Evolutionary conservation across 2,797 vertebrate genomes (phyloP).

Genomic region (Pseudomugil tenellus): DNA sequence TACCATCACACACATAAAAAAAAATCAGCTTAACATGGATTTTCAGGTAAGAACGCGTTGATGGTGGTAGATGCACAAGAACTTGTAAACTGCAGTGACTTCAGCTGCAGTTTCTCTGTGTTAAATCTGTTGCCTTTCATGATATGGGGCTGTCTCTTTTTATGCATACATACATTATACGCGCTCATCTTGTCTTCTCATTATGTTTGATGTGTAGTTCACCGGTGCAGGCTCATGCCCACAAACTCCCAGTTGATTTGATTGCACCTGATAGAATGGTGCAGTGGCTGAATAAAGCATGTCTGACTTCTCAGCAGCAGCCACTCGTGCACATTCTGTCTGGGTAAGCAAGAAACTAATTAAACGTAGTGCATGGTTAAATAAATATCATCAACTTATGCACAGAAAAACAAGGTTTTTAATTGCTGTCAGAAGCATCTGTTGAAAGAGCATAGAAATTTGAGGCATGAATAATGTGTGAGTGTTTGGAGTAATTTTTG

Average conservation of each 20-base stretch:
- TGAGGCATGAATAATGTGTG: conserved; percentile 34
- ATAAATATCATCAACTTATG: conserved; percentile 15
- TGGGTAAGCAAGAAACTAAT: conserved; percentile 32
- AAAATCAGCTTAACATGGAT: conserved; percentile 83
- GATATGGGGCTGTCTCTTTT: conserved; percentile 1
- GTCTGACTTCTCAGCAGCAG: conserved; percentile 36
- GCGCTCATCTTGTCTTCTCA: conserved; percentile 14
- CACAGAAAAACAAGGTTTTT: conserved; percentile 3
- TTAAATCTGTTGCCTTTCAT: conserved; percentile 4
- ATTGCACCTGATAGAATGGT: conserved; percentile 62
- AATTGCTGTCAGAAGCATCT: conserved; percentile 27
- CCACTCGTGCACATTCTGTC: conserved; percentile 26
- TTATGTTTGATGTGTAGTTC: conserved; percentile 36
- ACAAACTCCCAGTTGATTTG: conserved; percentile 58
- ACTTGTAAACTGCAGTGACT: not conserved
- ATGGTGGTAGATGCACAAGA: not conserved
- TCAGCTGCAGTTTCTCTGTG: not conserved
- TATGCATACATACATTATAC: not conserved
- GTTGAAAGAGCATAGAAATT: conserved; percentile 12
- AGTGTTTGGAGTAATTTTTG: conserved; percentile 24
- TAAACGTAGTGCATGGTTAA: conserved; percentile 16
- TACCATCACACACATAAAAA: conserved; percentile 79
- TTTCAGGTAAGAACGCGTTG: conserved; percentile 78
- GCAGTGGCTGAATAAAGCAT: conserved; percentile 32
- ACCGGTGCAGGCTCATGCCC: conserved; percentile 7